These are phyloP conservation scores for Pandemis corylana DNA, from an alignment of 2,888 invertebrate species.

Conservation along the genomic window DNA sequence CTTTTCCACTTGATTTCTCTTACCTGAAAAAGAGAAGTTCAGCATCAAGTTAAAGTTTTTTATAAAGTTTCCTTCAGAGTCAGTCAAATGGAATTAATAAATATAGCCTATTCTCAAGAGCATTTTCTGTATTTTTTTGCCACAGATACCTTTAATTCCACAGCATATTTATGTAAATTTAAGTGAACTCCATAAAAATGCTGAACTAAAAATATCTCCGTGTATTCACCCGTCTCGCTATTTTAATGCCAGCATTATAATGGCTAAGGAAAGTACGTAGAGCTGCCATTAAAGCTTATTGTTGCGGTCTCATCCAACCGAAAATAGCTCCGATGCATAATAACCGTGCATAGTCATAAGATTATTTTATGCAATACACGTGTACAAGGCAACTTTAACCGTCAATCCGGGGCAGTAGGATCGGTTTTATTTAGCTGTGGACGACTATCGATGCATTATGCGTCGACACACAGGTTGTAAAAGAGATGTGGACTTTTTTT, in stretches of 20 bases:
- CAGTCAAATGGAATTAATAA: not conserved
- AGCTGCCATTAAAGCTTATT: slow-evolving; percentile 57
- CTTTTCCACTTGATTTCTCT: not conserved
- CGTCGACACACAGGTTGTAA: slow-evolving; percentile 65
- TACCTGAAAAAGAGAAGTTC: slow-evolving; percentile 8
- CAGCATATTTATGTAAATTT: not conserved
- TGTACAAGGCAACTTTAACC: slow-evolving; percentile 46
- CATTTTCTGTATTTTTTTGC: no score
- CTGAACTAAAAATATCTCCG: slow-evolving; percentile 11
- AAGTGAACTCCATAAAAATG: slow-evolving; percentile 5
- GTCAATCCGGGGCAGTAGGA: slow-evolving; percentile 45
- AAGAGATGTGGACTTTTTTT: slow-evolving; percentile 57
- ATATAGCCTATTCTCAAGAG: not conserved
- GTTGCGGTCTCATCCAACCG: slow-evolving; percentile 61
- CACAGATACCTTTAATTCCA: not conserved
- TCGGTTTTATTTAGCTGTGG: slow-evolving; percentile 43
- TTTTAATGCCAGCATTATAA: slow-evolving; percentile 33
- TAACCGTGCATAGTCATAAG: slow-evolving; percentile 67
- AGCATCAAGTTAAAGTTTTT: not conserved
- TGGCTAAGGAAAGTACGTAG: slow-evolving; percentile 27
- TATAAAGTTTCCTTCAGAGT: not conserved
- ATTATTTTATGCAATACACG: slow-evolving; percentile 59
- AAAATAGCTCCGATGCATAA: slow-evolving; percentile 67
- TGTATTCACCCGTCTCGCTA: slow-evolving; percentile 12
- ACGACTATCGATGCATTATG: slow-evolving; percentile 53